These are phyloP conservation scores for Blera fallax DNA, from an alignment of 2,888 invertebrate genomes.

Conservation along the genomic window DNA sequence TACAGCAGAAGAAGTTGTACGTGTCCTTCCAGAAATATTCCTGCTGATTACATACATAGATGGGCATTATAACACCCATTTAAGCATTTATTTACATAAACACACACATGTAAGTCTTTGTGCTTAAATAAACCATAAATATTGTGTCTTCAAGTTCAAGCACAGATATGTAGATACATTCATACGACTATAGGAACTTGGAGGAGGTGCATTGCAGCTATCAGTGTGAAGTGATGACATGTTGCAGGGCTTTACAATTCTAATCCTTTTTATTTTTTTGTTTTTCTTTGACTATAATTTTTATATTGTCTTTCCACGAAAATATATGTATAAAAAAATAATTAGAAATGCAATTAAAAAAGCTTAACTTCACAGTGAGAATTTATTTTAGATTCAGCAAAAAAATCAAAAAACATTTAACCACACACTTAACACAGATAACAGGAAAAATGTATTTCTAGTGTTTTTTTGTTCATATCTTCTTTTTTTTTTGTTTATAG, in stretches of 20 bases:
- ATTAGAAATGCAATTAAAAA: not conserved
- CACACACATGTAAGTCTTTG: not conserved
- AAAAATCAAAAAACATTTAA: conserved; percentile 1
- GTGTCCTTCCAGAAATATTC: conserved; percentile 71
- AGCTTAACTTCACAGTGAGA: not conserved
- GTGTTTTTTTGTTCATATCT: conserved; percentile 6
- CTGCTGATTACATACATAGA: conserved; percentile 74
- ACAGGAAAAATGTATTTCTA: conserved; percentile 16
- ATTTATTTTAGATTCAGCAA: not conserved
- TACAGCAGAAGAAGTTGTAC: conserved; percentile 75
- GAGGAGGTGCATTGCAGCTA: not conserved
- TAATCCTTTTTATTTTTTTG: not conserved
- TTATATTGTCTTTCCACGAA: not conserved
- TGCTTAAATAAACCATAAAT: not conserved
- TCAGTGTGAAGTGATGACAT: not conserved
- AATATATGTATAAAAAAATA: not conserved
- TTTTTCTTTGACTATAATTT: not conserved
- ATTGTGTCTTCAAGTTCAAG: not conserved
- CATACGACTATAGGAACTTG: not conserved
- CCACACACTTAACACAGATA: not conserved
- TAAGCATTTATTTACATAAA: conserved; percentile 11
- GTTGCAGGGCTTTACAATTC: not conserved
- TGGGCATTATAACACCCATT: conserved; percentile 69
- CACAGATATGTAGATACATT: conserved; percentile 6
- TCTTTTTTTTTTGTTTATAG: not conserved